These are phyloP conservation scores for Drosophila buzzatii DNA, from an alignment of 2,888 invertebrate genomes.

Conservation along the genomic window DNA sequence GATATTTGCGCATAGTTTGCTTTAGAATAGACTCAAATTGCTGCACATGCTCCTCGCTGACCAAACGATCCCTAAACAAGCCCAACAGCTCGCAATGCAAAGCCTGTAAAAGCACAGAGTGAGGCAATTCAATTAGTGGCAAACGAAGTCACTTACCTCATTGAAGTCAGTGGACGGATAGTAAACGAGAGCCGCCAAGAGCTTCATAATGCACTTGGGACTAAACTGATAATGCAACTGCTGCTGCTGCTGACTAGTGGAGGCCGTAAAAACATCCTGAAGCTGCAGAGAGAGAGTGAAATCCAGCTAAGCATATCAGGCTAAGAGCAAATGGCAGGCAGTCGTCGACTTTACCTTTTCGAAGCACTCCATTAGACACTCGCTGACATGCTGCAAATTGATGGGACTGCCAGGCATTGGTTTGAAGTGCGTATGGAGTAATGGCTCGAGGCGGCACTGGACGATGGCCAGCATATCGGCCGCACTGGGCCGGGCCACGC, in stretches of 20 bases:
- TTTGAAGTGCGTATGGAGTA: conserved; percentile 72
- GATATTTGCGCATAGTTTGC: conserved; percentile 85
- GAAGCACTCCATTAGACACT: conserved; percentile 83
- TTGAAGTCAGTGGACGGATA: conserved; percentile 83
- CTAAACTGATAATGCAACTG: conserved; percentile 84
- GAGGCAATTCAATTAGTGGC: conserved; percentile 15
- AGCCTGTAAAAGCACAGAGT: conserved; percentile 86
- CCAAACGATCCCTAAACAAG: conserved; percentile 91
- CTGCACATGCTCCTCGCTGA: conserved; percentile 88
- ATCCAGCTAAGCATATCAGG: conserved; percentile 11
- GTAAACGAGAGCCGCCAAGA: conserved; percentile 77
- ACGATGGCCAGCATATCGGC: conserved; percentile 84
- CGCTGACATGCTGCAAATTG: conserved; percentile 79
- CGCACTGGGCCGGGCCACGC: conserved; percentile 81
- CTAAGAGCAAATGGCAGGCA: neutral
- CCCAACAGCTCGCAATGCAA: conserved; percentile 91
- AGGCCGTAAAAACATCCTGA: conserved; percentile 75
- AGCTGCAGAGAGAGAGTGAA: conserved; percentile 63
- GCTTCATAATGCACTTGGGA: conserved; percentile 84
- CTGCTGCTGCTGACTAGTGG: conserved; percentile 25
- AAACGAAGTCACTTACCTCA: conserved; percentile 69
- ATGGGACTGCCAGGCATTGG: conserved; percentile 20
- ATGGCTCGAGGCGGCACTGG: conserved; percentile 80
- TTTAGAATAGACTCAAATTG: conserved; percentile 88
- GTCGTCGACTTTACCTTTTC: conserved; percentile 71